These are phyloP conservation scores for Motacilla alba DNA, from an alignment of 2,113 vertebrate genomes.

Conservation along the genomic window DNA sequence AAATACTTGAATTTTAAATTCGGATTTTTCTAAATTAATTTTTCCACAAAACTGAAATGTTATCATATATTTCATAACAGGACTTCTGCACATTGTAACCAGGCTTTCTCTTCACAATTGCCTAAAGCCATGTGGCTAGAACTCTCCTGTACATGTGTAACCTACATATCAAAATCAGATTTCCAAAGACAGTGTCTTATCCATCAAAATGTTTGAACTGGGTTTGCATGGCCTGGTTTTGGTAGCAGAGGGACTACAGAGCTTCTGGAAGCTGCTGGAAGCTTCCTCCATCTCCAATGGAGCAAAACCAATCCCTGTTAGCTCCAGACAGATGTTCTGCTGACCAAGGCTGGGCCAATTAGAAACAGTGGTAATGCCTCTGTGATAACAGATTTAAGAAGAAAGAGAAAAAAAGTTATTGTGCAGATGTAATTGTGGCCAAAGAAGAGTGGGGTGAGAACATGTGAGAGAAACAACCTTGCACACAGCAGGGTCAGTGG, in stretches of 20 bases:
- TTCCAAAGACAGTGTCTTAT: neutral
- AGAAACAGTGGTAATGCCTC: neutral
- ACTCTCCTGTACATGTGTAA: neutral
- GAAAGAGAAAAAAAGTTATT: neutral
- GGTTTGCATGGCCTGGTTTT: neutral
- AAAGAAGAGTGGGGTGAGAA: accelerated
- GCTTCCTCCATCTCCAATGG: neutral
- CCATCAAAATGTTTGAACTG: neutral
- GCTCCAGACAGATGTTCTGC: neutral
- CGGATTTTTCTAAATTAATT: neutral
- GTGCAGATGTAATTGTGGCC: neutral
- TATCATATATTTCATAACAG: neutral
- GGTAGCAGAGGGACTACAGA: neutral
- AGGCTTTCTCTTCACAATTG: neutral
- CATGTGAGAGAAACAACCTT: neutral
- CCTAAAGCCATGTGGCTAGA: neutral
- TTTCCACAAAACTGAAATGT: neutral
- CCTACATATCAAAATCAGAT: neutral
- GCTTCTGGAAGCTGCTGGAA: neutral
- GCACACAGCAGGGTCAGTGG: neutral
- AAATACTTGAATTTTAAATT: neutral
- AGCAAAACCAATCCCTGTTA: neutral
- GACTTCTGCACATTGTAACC: neutral
- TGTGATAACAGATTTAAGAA: neutral
- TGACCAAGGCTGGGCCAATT: neutral